Evolutionary conservation across 2,113 vertebrate genomes (phyloP), one percentile per base, ranked within the genome.

Genomic region (Marcusenius ussheri): DNA sequence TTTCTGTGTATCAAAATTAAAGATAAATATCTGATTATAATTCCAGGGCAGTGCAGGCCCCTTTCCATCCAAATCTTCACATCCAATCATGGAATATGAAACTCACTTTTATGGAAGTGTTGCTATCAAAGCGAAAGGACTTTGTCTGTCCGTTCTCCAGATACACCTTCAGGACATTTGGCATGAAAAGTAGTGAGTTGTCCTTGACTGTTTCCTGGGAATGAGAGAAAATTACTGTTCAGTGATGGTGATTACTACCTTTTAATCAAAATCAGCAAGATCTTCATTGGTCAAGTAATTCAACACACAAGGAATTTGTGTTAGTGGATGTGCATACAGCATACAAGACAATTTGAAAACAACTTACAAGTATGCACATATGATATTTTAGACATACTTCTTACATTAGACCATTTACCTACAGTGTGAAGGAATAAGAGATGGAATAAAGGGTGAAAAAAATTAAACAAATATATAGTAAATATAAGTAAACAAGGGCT

Each of bases 81-180:
- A 88, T 35, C 35, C 70, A 51, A 89, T 85, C 9, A 42, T 66
- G 45, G n/a, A 87, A 89, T 13, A 21, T 31, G 47, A 89, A 88
- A 66, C 95, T 90, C 93, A 99, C 98, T 97, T 99, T 99, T 94
- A 99, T 98, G 88, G 98, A 98, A 92, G 98, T 99, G 91, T 95
- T 98, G 95, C 95, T 97, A 95, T 99, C 98, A 91, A 99, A 99
- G 90, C 98, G 98, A 92, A 99, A 99, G 31, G 98, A 99, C 94
- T 99, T 99, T 87, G 98, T 99, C 95, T 99, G 98, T 90, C 98
- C 98, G 66, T 99, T 99, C 96, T 99, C 98, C 94, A 99, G 96
- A 92, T 99, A 99, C 35, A 99, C 98, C 95, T 99, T 99, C 94
- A 99, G 95, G 95, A 99, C 98, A 94, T 99, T 99, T 96, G 98